Evolutionary conservation across 2,888 invertebrate genomes (phyloP).

Genomic region (Melanargia galathea): DNA sequence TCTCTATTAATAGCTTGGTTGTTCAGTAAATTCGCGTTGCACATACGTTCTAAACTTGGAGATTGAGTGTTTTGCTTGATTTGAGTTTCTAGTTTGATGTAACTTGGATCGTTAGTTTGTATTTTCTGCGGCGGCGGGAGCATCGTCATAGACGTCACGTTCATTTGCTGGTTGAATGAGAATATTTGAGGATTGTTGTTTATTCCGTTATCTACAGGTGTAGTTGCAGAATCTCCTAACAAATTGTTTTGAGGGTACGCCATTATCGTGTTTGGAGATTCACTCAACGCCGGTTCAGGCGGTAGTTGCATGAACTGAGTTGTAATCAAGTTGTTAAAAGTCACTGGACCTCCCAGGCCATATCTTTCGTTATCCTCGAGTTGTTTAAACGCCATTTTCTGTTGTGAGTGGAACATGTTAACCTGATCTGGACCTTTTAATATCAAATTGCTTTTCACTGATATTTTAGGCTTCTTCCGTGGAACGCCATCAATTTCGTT

Average conservation of each 20-base stretch:
- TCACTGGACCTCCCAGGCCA: conserved; percentile 68
- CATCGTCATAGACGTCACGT: conserved; percentile 66
- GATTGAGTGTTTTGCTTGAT: conserved; percentile 77
- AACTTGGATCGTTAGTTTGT: conserved; percentile 69
- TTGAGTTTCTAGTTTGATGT: conserved; percentile 74
- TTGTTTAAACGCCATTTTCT: conserved; percentile 75
- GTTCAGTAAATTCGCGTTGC: conserved; percentile 66
- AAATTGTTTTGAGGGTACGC: conserved; percentile 64
- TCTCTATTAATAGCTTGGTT: conserved; percentile 62
- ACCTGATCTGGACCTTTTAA: conserved; percentile 77
- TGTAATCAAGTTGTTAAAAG: conserved; percentile 74
- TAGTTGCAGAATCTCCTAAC: conserved; percentile 59
- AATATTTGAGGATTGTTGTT: conserved; percentile 65
- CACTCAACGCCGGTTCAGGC: conserved; percentile 64
- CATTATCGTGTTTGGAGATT: conserved; percentile 66
- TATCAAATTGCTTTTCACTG: conserved; percentile 77
- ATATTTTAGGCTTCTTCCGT: conserved; percentile 78
- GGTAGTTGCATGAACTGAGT: conserved; percentile 76
- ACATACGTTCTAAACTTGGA: conserved; percentile 73
- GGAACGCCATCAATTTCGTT: conserved; percentile 64
- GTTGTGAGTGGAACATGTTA: conserved; percentile 77
- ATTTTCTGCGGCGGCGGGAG: conserved; percentile 69
- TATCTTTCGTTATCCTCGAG: conserved; percentile 72
- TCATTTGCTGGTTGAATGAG: conserved; percentile 70
- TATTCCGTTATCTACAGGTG: conserved; percentile 62